These are phyloP conservation scores for Dendropsophus ebraccatus DNA, from an alignment of 2,113 vertebrate species.

Conservation along the genomic window DNA sequence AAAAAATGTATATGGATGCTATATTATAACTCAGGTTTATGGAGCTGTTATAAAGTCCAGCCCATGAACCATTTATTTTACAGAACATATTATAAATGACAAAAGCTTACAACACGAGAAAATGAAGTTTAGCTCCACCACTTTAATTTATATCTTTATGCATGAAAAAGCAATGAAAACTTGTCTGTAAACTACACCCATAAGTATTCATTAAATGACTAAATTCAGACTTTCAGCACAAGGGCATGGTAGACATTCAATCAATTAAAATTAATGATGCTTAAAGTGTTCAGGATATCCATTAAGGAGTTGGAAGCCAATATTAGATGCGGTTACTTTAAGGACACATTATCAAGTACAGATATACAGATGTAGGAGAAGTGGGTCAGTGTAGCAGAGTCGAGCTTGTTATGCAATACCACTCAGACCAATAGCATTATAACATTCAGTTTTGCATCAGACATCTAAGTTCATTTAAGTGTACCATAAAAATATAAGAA, in stretches of 20 bases:
- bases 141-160: conserved; percentile 31
- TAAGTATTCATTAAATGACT: conserved; percentile 48
- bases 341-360: neutral
- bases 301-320: conserved; percentile 16
- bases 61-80: neutral
- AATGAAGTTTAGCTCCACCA: neutral
- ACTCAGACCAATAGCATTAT: too few relatives aligned
- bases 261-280: conserved; percentile 55
- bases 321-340: conserved; percentile 8
- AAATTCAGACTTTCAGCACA: conserved; percentile 44
- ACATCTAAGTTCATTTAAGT: too few relatives aligned
- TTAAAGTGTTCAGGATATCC: conserved; percentile 21
- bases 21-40: too few relatives aligned
- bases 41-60: too few relatives aligned
- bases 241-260: conserved; percentile 48
- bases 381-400: neutral
- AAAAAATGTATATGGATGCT: too few relatives aligned
- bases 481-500: too few relatives aligned
- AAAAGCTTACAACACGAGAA: neutral
- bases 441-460: too few relatives aligned
- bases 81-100: neutral
- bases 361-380: neutral
- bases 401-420: too few relatives aligned
- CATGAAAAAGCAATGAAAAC: conserved; percentile 15
- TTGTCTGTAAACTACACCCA: conserved; percentile 39